These are phyloP conservation scores for Caenorhabditis sp. DNA, from an alignment of 2,888 invertebrate genomes.

Conservation along the genomic window DNA sequence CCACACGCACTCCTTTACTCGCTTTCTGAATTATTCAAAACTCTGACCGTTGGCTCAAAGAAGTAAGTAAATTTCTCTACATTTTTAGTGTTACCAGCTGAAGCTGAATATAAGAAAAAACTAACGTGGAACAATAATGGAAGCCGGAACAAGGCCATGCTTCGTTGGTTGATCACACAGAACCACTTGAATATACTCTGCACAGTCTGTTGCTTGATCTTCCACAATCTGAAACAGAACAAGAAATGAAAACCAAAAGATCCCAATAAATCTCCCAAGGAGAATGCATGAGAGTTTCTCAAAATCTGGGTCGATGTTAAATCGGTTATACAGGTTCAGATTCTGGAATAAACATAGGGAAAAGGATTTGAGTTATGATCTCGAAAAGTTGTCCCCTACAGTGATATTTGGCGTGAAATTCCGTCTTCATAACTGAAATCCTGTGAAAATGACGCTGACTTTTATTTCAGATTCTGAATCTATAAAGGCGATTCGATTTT, in stretches of 20 bases:
- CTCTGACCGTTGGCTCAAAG: constrained; percentile 45
- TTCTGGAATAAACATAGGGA: no score
- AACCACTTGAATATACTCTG: constrained; percentile 68
- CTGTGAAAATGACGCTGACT: no score
- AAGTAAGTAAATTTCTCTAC: constrained; percentile 3
- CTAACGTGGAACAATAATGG: constrained; percentile 70
- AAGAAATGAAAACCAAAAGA: neutral
- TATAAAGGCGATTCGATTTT: no score
- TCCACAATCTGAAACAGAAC: constrained; percentile 66
- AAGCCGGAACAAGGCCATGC: constrained; percentile 68
- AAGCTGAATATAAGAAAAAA: constrained; percentile 28
- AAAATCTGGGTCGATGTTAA: no score
- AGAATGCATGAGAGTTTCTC: no score
- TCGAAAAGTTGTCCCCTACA: no score
- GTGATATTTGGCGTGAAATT: no score
- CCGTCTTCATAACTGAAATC: no score
- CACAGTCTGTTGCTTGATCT: constrained; percentile 65
- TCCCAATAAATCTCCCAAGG: no score
- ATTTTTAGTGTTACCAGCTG: neutral
- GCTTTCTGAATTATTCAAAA: constrained; percentile 60
- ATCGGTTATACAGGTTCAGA: no score
- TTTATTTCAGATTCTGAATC: no score
- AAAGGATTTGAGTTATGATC: no score
- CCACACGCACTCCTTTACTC: constrained; percentile 55
- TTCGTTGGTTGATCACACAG: constrained; percentile 64